Base-by-base conservation (phyloP, 2,888 invertebrate genomes). In the Coecobrya sp. region DNA sequence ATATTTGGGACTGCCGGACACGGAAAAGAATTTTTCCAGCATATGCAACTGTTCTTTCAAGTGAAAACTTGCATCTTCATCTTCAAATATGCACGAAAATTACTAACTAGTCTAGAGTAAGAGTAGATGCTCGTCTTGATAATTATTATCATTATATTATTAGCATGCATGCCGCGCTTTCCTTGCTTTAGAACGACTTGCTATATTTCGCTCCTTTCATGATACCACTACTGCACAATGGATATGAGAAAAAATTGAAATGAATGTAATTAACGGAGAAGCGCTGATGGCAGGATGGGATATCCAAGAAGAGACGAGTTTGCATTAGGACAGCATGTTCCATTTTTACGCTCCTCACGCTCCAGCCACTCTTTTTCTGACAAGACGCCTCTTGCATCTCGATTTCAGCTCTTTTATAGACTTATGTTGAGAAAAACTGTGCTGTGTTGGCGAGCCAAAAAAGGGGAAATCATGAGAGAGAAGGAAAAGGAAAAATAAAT, bases 81-180 rank as follows among this genome's bases (percentile, higher is more conserved):
- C 22, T 49, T 25, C n/a, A 52, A 68, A 73, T 36, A 86, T 73
- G 49, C 70, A 27, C 30, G 27, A 79, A 52, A 79, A 52, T 52
- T n/a, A n/a, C n/a, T n/a, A n/a, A n/a, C n/a, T n/a, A n/a, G n/a
- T n/a, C n/a, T n/a, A n/a, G n/a, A 79, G 27, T 49, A 79, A 79
- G 42, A 59, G 82, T 62, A 42, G 59, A 22, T 8, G 11, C 42
- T 22, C 11, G 45, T 62, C 25, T 59, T 45, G 65, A 88, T 92
- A 84, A 92, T 92, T 88, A 92, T 88, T 79, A 92, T 88, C 85
- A 88, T 88, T 88, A 85, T 79, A 79, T 85, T 92, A 92, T 92
- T 88, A 92, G 79, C 88, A 92, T 92, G 88, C 92, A 92, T 88
- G 85, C 84, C 87, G 79, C 92, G 88, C 84, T 22, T n/a, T n/a